Base-by-base conservation (phyloP, 1,140 invertebrate species). In the Caerostris extrusa region DNA sequence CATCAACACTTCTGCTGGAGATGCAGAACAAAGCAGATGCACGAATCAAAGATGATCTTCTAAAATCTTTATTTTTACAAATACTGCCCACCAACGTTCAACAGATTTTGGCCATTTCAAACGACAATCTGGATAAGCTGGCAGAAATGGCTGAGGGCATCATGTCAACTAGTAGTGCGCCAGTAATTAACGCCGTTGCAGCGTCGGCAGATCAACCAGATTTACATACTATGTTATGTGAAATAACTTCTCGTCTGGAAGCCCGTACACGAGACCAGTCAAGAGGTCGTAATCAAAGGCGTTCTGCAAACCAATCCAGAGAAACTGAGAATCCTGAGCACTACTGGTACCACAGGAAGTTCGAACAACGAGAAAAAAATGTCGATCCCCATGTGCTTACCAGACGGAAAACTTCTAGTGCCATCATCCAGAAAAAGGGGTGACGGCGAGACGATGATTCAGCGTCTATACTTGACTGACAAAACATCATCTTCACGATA, bases 231-330 rank as follows among this genome's bases (percentile, higher is more conserved):
- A 64, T 77, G 34, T 17, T 91, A 8, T 14, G 5, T 17, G 77
- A 93, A 69, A 69, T 77, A 53, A 17, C 82, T 34, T 14, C 82
- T 34, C 67, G 82, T 5, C 60, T 82, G 55, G n/a, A 91, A 56
- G 14, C 8, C 55, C 90, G 57, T 50, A 8, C 58, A 12, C 56
- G 57, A 7, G 5, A 5, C 56, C 34, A 17, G 7, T 85, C 57
- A 50, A 19, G 89, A n/a, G 67, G 69, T 3, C 4, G 57, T n/a
- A 81, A 55, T 60, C 69, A 50, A 58, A 67, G 3, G 3, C 77
- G 69, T n/a, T 85, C 10, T 14, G 5, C 56, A 53, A 60, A 34
- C 61, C 50, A 3, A 12, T 17, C 12, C 57, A 98, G 53, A 50
- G 12, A 34, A 17, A 19, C 12, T 83, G 8, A 83, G 10, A 50